Base-by-base conservation (phyloP, 2,888 invertebrate genomes). In the Schizaphis graminum region DNA sequence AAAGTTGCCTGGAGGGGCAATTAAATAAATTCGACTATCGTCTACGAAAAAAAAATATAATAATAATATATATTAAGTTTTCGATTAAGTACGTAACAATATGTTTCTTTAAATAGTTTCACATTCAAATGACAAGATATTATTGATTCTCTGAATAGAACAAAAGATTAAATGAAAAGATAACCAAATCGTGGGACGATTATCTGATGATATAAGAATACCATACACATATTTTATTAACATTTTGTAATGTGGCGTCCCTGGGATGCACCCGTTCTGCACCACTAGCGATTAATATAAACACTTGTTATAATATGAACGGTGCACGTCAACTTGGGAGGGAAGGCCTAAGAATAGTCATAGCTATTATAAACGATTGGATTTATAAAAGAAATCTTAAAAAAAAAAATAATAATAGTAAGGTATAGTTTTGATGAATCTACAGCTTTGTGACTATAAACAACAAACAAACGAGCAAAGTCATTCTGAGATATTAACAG, bases 401-500 rank as follows among this genome's bases (percentile, higher is more conserved):
- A 67, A 53, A 91, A n/a, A 44, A 61, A 49, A 35, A 67, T 28
- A 88, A 49, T 49, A 87, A 88, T 53, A 53, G 53, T 47, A 5
- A 67, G 41, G 67, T 88, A 13, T 77, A 77, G 67, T 61, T 92
- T 92, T 49, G 61, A 35, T 92, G 87, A 92, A 87, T 86, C 44
- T 49, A 92, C 91, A 92, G n/a, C 49, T 84, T 16, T 56, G 84
- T 93, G 44, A 53, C 90, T 90, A 90, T 86, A 90, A 86, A 94
- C 61, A 90, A 94, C 94, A 86, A 94, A 90, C 90, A 67, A 86
- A 94, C 61, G 85, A 67, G 94, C 90, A 49, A 47, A 94, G 94
- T 94, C 94, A 94, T 91, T 5, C 49, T 49, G 53, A 86, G 85
- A 87, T 53, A 61, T 77, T 90, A 85, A 86, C 91, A 49, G 89